Evolutionary conservation across 2,888 invertebrate genomes (phyloP).

Genomic region (Trichopoda pennipes): DNA sequence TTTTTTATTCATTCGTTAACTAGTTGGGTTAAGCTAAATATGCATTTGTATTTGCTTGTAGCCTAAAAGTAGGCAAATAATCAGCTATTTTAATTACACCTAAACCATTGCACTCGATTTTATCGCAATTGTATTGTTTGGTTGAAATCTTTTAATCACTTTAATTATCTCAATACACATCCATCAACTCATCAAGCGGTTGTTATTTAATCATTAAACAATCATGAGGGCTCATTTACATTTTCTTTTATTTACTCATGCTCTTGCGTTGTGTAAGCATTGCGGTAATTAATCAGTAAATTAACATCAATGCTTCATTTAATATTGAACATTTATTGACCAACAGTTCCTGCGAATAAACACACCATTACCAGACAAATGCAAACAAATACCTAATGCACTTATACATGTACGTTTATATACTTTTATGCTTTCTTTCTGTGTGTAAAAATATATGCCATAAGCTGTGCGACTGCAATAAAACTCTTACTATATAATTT

Average conservation of each 20-base stretch:
- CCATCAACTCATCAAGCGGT: slow-evolving; percentile 26
- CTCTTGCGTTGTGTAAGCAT: slow-evolving; percentile 61
- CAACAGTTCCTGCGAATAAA: slow-evolving; percentile 63
- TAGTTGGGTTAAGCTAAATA: slow-evolving; percentile 31
- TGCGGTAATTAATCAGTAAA: slow-evolving; percentile 81
- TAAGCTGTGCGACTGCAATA: neutral
- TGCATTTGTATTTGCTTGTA: slow-evolving; percentile 9
- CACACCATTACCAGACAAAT: slow-evolving; percentile 48
- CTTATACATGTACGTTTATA: neutral
- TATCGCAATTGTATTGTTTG: neutral
- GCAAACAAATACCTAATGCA: neutral
- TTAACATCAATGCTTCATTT: slow-evolving; percentile 81
- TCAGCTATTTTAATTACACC: slow-evolving; percentile 65
- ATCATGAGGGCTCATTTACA: slow-evolving; percentile 1
- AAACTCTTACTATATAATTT: neutral
- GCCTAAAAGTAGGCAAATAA: slow-evolving; percentile 73
- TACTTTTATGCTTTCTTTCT: neutral
- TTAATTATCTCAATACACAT: slow-evolving; percentile 31
- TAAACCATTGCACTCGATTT: slow-evolving; percentile 62
- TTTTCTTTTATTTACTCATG: slow-evolving; percentile 7
- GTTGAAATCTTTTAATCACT: slow-evolving; percentile 24
- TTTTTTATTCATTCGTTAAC: neutral
- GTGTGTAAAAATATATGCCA: neutral
- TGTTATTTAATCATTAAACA: slow-evolving; percentile 44
- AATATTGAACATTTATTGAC: slow-evolving; percentile 78